Conservation (phyloP, 2,888 invertebrate genomes). For the Acrobasis suavella region DNA sequence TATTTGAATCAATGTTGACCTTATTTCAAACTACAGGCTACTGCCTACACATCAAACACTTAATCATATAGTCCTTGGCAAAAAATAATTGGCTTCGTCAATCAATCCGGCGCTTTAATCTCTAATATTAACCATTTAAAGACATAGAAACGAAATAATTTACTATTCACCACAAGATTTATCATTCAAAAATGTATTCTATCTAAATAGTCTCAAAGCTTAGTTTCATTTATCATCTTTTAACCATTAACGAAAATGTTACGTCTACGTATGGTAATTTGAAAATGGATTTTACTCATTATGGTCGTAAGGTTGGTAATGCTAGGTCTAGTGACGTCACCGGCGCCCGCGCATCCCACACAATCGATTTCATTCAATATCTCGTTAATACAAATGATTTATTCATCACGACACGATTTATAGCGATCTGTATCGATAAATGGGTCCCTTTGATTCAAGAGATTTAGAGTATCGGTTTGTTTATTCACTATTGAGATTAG, state of each 20-base stretch:
- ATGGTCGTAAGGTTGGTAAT: constrained; percentile 47
- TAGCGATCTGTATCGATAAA: constrained; percentile 53
- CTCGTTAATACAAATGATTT: constrained; percentile 61
- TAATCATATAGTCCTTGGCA: constrained; percentile 10
- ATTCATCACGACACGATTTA: constrained; percentile 55
- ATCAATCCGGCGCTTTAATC: constrained; percentile 37
- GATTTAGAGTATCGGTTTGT: constrained; percentile 22
- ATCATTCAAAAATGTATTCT: background rate
- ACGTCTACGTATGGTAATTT: constrained; percentile 23
- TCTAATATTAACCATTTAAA: constrained; percentile 38
- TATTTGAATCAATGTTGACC: constrained; percentile 15
- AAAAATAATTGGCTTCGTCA: constrained; percentile 30
- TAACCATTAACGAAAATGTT: constrained; percentile 9
- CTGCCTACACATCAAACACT: constrained; percentile 1
- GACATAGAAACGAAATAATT: constrained; percentile 38
- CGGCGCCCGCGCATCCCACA: constrained; percentile 67
- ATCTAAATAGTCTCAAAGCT: background rate
- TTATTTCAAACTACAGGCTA: constrained; percentile 3
- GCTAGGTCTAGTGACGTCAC: constrained; percentile 56
- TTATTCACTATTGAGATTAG: constrained; percentile 20
- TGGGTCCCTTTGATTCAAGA: constrained; percentile 40
- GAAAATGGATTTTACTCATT: constrained; percentile 46
- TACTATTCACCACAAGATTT: constrained; percentile 20
- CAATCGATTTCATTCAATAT: constrained; percentile 54
- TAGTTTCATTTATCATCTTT: background rate